Conservation (phyloP, 2,113 vertebrate genomes). For the Tragelaphus imberbis region DNA sequence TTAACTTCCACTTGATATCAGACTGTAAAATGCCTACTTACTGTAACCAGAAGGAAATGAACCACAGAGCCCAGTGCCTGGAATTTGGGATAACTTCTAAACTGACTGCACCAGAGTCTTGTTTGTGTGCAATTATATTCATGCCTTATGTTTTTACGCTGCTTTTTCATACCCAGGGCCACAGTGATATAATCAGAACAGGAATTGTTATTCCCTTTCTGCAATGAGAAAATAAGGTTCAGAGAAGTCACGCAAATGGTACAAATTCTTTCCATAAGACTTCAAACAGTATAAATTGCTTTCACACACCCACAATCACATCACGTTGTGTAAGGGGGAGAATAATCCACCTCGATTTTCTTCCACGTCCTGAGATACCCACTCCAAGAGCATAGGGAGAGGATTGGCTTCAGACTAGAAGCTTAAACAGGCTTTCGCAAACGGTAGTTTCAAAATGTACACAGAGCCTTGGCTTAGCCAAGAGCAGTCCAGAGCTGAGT, state of each 20-base stretch:
- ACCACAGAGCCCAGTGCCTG: not conserved
- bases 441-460: not conserved
- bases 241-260: not conserved
- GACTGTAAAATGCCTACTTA: not conserved
- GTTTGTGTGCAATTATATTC: not conserved
- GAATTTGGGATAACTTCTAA: not conserved
- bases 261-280: not conserved
- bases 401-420: not conserved
- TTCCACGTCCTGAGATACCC: not conserved
- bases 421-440: not conserved
- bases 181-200: not conserved
- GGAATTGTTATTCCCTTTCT: not conserved
- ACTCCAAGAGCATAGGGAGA: not conserved
- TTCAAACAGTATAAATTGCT: not conserved
- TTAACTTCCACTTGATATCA: constrained; percentile 1
- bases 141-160: not conserved
- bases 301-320: not conserved
- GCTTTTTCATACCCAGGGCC: not conserved
- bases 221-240: not conserved
- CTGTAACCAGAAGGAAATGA: not conserved
- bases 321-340: not conserved
- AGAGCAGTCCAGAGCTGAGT: not conserved
- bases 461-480: not conserved
- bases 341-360: not conserved
- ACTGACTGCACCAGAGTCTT: not conserved